Conservation (phyloP, 2,888 invertebrate species). For the Eudemis profundana region DNA sequence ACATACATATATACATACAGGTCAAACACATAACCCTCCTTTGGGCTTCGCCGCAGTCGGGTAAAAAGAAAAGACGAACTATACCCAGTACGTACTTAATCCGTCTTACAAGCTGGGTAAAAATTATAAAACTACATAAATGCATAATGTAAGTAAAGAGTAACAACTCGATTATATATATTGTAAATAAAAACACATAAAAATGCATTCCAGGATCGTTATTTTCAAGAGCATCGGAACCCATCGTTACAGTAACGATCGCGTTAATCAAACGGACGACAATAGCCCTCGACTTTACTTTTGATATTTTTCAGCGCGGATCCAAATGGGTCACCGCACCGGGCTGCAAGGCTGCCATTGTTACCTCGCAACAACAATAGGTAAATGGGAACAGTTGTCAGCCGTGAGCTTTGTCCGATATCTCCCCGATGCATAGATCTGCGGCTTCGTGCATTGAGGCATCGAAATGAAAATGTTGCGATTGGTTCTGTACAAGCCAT, state of each 20-base stretch:
- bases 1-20: no score
- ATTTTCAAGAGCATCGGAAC: conserved; percentile 24
- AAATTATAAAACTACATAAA: no score
- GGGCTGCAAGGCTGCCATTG: conserved; percentile 54
- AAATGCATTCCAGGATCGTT: conserved; percentile 7
- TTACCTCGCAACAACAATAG: conserved; percentile 66
- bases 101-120: no score
- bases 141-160: no score
- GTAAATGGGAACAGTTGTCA: conserved; percentile 71
- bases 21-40: no score
- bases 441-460: conserved; percentile 66
- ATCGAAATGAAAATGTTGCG: conserved; percentile 64
- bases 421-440: conserved; percentile 71
- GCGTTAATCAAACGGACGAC: conserved; percentile 42
- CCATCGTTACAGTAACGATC: conserved; percentile 29
- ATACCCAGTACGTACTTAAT: no score
- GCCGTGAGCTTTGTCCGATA: conserved; percentile 69
- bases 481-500: conserved; percentile 48
- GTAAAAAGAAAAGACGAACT: no score
- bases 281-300: conserved; percentile 52
- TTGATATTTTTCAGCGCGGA: conserved; percentile 59
- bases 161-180: no score
- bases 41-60: no score
- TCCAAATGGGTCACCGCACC: conserved; percentile 60
- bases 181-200: background rate